phyloP scores from a whole-genome alignment of 2,113 vertebrate species.

The Lamprotornis superbus region DNA sequence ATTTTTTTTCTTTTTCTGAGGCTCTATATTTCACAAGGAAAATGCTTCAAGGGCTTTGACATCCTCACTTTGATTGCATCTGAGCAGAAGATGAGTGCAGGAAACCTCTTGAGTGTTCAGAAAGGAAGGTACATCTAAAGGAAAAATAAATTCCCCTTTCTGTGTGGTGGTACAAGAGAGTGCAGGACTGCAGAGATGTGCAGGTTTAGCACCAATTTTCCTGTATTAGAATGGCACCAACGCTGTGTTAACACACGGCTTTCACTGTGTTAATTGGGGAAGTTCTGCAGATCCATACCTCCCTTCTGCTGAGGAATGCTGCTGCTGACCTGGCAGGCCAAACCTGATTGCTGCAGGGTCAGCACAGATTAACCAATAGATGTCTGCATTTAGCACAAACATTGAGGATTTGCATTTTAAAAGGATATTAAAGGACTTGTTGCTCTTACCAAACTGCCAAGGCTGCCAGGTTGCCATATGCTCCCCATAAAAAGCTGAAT shows the following conservation, averaged over 20 bases:
- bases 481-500: background rate
- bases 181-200: background rate
- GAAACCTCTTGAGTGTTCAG: background rate
- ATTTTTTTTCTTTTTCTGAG: background rate
- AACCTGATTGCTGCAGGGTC: background rate
- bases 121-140: background rate
- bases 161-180: background rate
- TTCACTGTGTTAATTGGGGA: background rate
- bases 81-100: background rate
- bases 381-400: background rate
- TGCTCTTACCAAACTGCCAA: background rate
- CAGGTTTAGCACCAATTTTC: background rate
- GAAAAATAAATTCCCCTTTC: background rate
- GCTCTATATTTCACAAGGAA: background rate
- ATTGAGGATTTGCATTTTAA: background rate
- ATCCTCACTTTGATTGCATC: background rate
- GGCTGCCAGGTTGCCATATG: background rate
- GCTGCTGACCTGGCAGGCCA: background rate
- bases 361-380: background rate
- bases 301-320: background rate
- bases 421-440: background rate
- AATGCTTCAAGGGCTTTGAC: background rate
- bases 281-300: rapidly evolving
- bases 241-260: no score
- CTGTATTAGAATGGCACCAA: rapidly evolving